These are phyloP conservation scores for Ischnura elegans DNA, from an alignment of 2,888 invertebrate genomes.

Conservation along the genomic window DNA sequence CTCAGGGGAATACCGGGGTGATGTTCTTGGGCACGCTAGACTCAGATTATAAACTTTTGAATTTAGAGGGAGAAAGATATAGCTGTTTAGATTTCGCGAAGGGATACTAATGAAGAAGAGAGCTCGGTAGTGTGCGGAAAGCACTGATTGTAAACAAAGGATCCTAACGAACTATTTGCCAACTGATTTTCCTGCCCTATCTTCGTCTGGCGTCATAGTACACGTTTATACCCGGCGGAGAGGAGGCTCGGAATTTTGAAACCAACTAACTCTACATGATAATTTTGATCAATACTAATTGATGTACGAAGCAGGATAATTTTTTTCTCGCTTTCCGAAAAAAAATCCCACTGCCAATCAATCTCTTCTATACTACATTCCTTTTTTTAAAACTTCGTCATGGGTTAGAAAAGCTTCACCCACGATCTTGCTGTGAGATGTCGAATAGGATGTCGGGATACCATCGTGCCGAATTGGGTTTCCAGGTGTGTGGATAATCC, in stretches of 20 bases:
- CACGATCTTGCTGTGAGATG: constrained; percentile 4
- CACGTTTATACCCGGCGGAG: neutral
- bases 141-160: neutral
- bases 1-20: neutral
- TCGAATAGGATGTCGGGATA: neutral
- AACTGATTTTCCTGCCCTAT: neutral
- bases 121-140: neutral
- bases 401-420: constrained; percentile 6
- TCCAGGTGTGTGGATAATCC: neutral
- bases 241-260: neutral
- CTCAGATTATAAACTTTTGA: too few species aligned
- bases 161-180: neutral
- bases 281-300: neutral
- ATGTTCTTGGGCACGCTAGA: neutral
- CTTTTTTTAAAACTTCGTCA: neutral
- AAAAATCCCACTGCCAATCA: constrained; percentile 48
- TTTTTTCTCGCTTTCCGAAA: constrained; percentile 45
- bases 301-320: neutral
- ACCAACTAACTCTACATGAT: neutral
- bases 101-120: neutral
- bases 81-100: neutral
- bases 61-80: neutral
- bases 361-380: constrained; percentile 13
- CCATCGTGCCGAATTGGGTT: neutral
- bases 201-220: neutral